Evolutionary conservation across 1,140 invertebrate genomes (phyloP).

Genomic region (Brachionus paranguensis): DNA sequence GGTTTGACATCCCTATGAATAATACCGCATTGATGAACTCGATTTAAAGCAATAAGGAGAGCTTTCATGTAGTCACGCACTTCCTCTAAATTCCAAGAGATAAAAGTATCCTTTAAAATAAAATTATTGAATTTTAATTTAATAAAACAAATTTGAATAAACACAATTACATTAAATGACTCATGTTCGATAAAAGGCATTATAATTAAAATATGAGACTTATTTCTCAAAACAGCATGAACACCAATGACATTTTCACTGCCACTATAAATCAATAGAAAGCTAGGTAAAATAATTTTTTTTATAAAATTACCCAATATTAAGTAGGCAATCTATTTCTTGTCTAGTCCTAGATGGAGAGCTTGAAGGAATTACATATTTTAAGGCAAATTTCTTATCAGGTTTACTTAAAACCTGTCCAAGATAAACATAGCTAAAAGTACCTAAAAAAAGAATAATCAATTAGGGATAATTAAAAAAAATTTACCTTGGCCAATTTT

Average conservation of each 20-base stretch:
- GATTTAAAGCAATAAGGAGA: slow-evolving; percentile 68
- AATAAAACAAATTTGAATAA: background rate
- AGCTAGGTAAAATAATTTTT: slow-evolving; percentile 22
- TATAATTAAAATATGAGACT: slow-evolving; percentile 75
- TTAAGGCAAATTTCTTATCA: slow-evolving; percentile 67
- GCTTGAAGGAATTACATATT: slow-evolving; percentile 74
- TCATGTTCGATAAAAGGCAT: slow-evolving; percentile 82
- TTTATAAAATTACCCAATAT: slow-evolving; percentile 64
- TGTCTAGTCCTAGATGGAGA: slow-evolving; percentile 69
- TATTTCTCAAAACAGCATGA: slow-evolving; percentile 68
- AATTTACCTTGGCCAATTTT: slow-evolving; percentile 51
- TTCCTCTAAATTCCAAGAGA: slow-evolving; percentile 61
- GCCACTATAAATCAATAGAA: slow-evolving; percentile 60
- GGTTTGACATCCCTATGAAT: slow-evolving; percentile 90
- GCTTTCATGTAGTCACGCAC: slow-evolving; percentile 74
- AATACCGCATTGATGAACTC: slow-evolving; percentile 75
- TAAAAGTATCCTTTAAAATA: slow-evolving; percentile 65
- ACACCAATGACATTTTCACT: slow-evolving; percentile 73
- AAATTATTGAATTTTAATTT: background rate
- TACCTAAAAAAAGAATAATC: slow-evolving; percentile 56
- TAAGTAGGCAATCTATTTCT: slow-evolving; percentile 69
- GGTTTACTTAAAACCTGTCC: slow-evolving; percentile 63
- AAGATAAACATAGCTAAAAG: slow-evolving; percentile 73
- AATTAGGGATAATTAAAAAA: background rate
- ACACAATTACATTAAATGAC: slow-evolving; percentile 65